Evolutionary conservation across 1,140 invertebrate genomes (phyloP).

Genomic region (Harlomillsia oculata): DNA sequence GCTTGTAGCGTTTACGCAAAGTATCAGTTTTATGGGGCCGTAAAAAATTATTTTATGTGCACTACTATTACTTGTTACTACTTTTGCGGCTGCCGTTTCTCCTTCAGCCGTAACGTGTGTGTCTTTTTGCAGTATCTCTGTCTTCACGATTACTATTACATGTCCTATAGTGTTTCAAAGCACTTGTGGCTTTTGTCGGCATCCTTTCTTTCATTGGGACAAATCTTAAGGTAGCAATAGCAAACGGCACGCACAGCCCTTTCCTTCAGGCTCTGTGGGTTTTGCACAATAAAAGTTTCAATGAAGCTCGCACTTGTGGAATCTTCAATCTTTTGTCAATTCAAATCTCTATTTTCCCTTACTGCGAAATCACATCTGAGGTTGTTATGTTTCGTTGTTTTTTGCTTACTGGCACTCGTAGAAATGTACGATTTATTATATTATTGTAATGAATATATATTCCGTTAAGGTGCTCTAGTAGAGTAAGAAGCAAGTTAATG

Average conservation of each 20-base stretch:
- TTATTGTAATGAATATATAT: too few species aligned
- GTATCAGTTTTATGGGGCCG: slow-evolving; percentile 35
- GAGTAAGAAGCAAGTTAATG: too few species aligned
- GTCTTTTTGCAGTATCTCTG: background rate
- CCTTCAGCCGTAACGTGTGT: background rate
- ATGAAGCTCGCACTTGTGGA: background rate
- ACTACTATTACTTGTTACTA: slow-evolving; percentile 23
- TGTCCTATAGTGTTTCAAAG: too few species aligned
- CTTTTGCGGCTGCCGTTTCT: background rate
- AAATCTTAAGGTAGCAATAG: background rate
- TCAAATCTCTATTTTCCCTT: background rate
- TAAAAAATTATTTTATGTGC: slow-evolving; percentile 37
- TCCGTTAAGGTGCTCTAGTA: too few species aligned
- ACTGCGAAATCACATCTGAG: too few species aligned
- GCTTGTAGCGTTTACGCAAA: slow-evolving; percentile 34
- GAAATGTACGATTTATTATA: too few species aligned
- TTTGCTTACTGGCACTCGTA: too few species aligned
- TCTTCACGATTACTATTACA: background rate
- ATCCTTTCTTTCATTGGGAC: too few species aligned
- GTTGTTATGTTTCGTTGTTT: too few species aligned
- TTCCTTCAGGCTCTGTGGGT: background rate
- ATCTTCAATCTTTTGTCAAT: too few species aligned
- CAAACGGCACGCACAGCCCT: background rate
- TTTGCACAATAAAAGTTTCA: background rate
- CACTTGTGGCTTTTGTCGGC: too few species aligned